Evolutionary conservation across 2,888 invertebrate genomes (phyloP), one percentile per base, ranked within the genome.

Genomic region (Colletes collaris): DNA sequence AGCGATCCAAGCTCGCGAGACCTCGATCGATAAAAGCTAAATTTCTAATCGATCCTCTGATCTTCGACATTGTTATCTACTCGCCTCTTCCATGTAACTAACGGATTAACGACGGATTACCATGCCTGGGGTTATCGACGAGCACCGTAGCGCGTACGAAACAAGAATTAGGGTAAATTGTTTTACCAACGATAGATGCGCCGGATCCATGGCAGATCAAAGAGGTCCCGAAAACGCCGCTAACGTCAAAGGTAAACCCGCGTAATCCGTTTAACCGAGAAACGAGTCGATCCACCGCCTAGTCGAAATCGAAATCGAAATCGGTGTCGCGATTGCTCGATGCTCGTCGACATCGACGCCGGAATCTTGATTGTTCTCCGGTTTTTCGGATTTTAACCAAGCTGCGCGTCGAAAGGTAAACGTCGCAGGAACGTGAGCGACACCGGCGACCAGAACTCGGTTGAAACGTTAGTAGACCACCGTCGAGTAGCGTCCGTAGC

Each of bases 391-490:
- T 49, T 19, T 46, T 19, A 10, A 58, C 37, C 0, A 16, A 7
- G 37, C 13, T 4, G 5, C 5, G 8, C 44, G 35, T 2, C 16
- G 19, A 37, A 40, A 56, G 2, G 11, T 46, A 16, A 76, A 72
- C 58, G 60, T 59, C 1, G 49, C 3, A 13, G 44, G 44, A 16
- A 8, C 3, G 11, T 37, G 44, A 16, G 10, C 3, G 8, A 2
- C 6, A 49, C 53, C 40, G 58, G n/a, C 44, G 44, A 46, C 19
- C 49, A 60, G 68, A 83, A 83, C 67, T 75, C 84, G 76, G 72
- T 76, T 78, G 74, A 82, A 80, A 85, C 76, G 76, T 71, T 81
- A 84, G 71, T 46, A 70, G 70, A 81, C 71, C 85, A 79, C 68
- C 79, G 76, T 68, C 79, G 76, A 68, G 82, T 76, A 76, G 68